Percentiles rank a stretch among this genome's conserved stretches.
Conservation (phyloP, 2,888 invertebrate species). For the Tenodera sinensis region DNA sequence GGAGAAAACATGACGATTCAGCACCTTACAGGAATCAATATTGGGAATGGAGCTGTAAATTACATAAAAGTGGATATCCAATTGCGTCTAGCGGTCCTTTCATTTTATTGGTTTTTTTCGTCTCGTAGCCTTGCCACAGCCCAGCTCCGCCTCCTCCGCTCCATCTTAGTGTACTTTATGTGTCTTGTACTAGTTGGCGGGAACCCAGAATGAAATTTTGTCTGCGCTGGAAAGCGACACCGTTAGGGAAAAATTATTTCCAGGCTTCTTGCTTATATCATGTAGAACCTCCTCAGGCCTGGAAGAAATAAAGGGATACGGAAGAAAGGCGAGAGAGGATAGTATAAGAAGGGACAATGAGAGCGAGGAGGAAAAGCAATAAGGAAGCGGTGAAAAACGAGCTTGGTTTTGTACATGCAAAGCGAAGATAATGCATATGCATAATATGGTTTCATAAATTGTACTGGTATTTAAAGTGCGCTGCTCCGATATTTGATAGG, state of each 20-base stretch:
- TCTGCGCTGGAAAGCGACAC: neutral
- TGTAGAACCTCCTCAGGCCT: neutral
- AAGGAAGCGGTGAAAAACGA: no score
- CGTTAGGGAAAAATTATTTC: neutral
- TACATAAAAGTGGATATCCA: neutral
- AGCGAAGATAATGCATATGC: no score
- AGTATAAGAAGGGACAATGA: neutral
- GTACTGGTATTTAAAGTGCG: no score
- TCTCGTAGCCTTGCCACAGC: neutral
- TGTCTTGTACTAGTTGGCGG: neutral
- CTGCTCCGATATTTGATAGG: no score
- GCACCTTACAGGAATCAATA: neutral
- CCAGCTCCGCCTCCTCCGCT: neutral
- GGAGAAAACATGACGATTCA: neutral
- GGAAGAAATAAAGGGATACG: neutral
- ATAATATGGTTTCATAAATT: no score
- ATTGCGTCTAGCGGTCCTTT: neutral
- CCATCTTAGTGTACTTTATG: neutral
- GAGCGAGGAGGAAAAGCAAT: neutral
- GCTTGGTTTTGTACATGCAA: no score
- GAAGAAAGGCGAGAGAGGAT: neutral
- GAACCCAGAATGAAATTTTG: neutral
- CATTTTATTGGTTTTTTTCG: neutral
- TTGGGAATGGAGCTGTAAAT: neutral
- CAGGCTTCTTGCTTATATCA: neutral